Percentiles rank a stretch among this genome's conserved stretches.
These are phyloP conservation scores for Falco concolor DNA, from an alignment of 2,797 vertebrate genomes.

Conservation along the genomic window DNA sequence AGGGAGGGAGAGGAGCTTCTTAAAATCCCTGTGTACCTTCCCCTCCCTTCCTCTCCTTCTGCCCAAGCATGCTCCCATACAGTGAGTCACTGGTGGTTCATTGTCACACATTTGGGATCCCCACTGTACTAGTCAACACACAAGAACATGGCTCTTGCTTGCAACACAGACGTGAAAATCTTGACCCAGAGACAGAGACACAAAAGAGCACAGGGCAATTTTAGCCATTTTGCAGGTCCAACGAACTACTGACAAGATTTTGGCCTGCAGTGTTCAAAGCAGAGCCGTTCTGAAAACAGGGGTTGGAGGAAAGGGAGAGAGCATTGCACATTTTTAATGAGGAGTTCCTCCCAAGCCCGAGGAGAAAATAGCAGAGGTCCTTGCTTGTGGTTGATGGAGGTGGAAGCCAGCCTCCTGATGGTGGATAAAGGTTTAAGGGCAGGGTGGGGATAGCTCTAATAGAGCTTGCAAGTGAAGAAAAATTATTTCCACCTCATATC, in stretches of 20 bases:
- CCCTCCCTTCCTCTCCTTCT: slow-evolving; percentile 36
- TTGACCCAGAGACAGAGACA: not conserved
- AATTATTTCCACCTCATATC: slow-evolving; percentile 39
- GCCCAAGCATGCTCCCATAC: not conserved
- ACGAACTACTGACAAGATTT: not conserved
- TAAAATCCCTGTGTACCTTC: not conserved
- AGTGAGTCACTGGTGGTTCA: not conserved
- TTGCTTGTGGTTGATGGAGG: slow-evolving; percentile 2
- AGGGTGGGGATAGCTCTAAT: slow-evolving; percentile 9
- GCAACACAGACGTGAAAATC: not conserved
- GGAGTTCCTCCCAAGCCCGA: slow-evolving; percentile 32
- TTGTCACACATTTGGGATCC: slow-evolving; percentile 27
- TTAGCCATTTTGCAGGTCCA: not conserved
- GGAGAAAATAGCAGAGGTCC: slow-evolving; percentile 43
- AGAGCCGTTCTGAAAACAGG: not conserved
- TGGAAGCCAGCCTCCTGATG: slow-evolving; percentile 23
- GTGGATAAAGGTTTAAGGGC: not conserved
- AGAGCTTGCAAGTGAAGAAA: not conserved
- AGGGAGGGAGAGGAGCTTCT: slow-evolving; percentile 2
- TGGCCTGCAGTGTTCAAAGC: not conserved
- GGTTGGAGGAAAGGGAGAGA: not conserved
- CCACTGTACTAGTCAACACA: not conserved
- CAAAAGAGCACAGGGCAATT: not conserved
- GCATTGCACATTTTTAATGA: not conserved
- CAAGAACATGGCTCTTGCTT: not conserved